phyloP scores from a whole-genome alignment of 2,888 invertebrate species.

The Tortrix viridana region DNA sequence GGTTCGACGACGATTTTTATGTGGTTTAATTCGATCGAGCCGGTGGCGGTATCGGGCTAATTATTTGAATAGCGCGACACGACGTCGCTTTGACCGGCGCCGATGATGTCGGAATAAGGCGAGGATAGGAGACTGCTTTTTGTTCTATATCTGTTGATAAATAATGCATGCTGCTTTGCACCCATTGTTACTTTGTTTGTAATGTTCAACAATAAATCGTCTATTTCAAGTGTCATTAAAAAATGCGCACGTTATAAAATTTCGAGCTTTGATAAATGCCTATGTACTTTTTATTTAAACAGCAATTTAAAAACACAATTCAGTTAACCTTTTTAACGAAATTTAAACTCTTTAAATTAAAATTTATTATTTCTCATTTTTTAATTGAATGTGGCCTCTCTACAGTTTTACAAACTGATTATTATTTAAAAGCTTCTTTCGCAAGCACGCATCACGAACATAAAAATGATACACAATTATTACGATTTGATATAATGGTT shows the following conservation, averaged over 20 bases:
- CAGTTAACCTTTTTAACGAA: too few relatives aligned
- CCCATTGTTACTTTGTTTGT: constrained; percentile 6
- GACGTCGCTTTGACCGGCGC: constrained; percentile 72
- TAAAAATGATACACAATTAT: constrained; percentile 1
- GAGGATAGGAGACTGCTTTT: constrained; percentile 47
- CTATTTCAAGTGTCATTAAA: background rate
- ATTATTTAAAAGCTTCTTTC: background rate
- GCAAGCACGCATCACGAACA: background rate
- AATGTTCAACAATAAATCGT: background rate
- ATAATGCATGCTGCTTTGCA: constrained; percentile 24
- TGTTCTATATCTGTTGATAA: constrained; percentile 16
- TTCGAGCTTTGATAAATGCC: too few relatives aligned
- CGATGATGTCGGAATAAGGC: constrained; percentile 56
- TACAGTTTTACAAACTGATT: background rate
- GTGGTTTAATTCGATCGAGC: constrained; percentile 75
- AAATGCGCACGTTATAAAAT: too few relatives aligned
- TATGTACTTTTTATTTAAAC: background rate
- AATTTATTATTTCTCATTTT: too few relatives aligned
- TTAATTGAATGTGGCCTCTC: background rate
- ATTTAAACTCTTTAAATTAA: too few relatives aligned
- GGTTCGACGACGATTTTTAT: constrained; percentile 67
- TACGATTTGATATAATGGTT: constrained; percentile 2
- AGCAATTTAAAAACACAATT: background rate
- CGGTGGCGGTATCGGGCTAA: constrained; percentile 73
- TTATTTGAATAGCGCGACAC: constrained; percentile 80